Evolutionary conservation across 2,797 vertebrate genomes (phyloP).

Genomic region (Tiaroga cobitis): DNA sequence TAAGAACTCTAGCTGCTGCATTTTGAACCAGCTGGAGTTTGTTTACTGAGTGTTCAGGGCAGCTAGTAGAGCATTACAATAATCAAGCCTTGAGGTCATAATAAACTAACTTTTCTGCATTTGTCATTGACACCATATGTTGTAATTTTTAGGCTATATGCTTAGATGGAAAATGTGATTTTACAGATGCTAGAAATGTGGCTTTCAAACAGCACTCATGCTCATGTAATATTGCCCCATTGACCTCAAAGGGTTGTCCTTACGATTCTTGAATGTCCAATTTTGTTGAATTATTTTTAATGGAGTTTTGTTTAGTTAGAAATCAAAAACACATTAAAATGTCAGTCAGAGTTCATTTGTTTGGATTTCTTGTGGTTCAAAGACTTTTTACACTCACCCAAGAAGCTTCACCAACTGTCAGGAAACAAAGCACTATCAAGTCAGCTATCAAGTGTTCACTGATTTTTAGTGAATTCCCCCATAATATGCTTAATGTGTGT

Average conservation of each 20-base stretch:
- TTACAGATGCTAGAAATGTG: neutral
- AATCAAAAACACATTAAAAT: conserved; percentile 22
- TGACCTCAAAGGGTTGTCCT: neutral
- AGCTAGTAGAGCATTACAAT: neutral
- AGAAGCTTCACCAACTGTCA: neutral
- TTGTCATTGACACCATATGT: neutral
- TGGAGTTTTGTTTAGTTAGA: conserved; percentile 18
- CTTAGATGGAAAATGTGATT: neutral
- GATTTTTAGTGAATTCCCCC: neutral
- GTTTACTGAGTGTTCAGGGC: too few relatives aligned
- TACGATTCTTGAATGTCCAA: neutral
- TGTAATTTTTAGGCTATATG: neutral
- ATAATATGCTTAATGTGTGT: neutral
- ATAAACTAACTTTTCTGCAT: neutral
- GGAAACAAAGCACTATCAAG: neutral
- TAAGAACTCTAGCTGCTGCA: neutral
- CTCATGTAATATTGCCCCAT: neutral
- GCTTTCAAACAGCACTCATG: neutral
- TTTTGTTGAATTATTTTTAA: conserved; percentile 2
- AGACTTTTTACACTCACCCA: neutral
- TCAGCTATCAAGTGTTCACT: neutral
- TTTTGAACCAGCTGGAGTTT: too few relatives aligned
- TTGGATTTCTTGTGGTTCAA: conserved; percentile 3
- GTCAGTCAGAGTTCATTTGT: neutral
- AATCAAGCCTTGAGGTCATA: neutral